phyloP scores from a whole-genome alignment of 2,888 invertebrate species.

The Microplitis manilae region DNA sequence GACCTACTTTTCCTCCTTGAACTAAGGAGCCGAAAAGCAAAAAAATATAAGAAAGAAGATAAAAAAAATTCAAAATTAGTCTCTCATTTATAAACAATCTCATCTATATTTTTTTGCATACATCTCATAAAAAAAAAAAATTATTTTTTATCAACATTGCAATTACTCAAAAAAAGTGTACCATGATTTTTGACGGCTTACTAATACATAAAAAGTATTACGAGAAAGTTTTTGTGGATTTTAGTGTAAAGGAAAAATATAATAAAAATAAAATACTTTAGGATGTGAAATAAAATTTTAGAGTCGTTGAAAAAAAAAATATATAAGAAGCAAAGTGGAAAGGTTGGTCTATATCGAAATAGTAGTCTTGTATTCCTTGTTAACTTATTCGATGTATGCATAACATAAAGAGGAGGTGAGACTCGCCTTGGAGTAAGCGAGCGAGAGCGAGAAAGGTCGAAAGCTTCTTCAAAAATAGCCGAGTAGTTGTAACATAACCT shows the following conservation, averaged over 20 bases:
- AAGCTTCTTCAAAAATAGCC: slow-evolving; percentile 2
- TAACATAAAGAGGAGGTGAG: slow-evolving; percentile 24
- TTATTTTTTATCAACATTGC: too few species aligned
- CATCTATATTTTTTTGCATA: background rate
- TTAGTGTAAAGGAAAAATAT: slow-evolving; percentile 34
- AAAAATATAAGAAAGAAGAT: background rate
- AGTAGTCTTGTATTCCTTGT: slow-evolving; percentile 22
- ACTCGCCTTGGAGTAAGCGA: background rate
- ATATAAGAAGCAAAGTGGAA: slow-evolving; percentile 1
- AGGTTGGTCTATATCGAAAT: slow-evolving; percentile 15
- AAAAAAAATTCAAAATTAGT: background rate
- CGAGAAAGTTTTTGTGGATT: slow-evolving; percentile 5
- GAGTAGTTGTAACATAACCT: slow-evolving; percentile 52
- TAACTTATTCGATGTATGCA: slow-evolving; percentile 37
- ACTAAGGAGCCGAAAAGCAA: slow-evolving; percentile 16
- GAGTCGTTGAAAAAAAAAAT: slow-evolving; percentile 53
- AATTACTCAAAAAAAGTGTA: background rate
- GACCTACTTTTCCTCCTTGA: slow-evolving; percentile 46
- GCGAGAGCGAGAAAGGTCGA: background rate
- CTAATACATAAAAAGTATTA: background rate
- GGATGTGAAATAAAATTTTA: slow-evolving; percentile 66
- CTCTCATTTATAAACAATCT: background rate
- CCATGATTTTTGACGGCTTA: background rate
- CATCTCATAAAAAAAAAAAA: too few species aligned
- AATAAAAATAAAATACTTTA: slow-evolving; percentile 39